These are phyloP conservation scores for Cyprinodon brontotheroides DNA, from an alignment of 2,113 vertebrate genomes.

Conservation along the genomic window DNA sequence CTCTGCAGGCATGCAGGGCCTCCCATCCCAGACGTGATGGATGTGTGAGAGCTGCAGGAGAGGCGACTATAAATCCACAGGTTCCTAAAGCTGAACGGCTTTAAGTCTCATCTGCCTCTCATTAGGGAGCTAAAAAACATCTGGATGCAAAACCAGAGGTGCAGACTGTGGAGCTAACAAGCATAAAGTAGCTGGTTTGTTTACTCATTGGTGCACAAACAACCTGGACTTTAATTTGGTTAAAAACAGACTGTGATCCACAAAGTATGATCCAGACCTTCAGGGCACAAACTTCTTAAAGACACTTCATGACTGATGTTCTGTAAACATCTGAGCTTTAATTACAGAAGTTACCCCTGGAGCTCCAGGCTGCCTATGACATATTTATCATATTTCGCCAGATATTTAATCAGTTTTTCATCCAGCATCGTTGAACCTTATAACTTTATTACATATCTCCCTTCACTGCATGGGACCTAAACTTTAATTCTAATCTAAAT, in stretches of 20 bases:
- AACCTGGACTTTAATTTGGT: not conserved
- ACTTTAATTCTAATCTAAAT: too few relatives aligned
- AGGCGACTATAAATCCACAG: slow-evolving; percentile 42
- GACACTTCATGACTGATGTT: not conserved
- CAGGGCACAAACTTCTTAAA: not conserved
- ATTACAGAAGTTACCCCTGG: not conserved
- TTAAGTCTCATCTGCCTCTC: slow-evolving; percentile 37
- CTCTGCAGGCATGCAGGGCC: slow-evolving; percentile 49
- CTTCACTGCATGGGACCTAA: too few relatives aligned
- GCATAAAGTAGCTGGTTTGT: not conserved
- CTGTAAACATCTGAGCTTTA: not conserved
- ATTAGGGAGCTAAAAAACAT: slow-evolving; percentile 47
- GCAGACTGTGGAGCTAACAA: not conserved
- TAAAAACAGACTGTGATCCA: not conserved
- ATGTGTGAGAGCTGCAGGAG: slow-evolving; percentile 39
- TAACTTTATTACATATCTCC: too few relatives aligned
- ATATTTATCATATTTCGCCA: too few relatives aligned
- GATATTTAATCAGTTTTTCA: too few relatives aligned
- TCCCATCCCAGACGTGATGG: slow-evolving; percentile 54
- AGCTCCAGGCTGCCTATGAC: not conserved
- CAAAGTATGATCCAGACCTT: not conserved
- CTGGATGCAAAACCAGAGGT: slow-evolving; percentile 13
- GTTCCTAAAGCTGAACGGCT: slow-evolving; percentile 26
- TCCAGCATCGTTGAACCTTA: too few relatives aligned
- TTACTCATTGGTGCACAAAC: not conserved